A percentile compares a stretch with the other conserved stretches of the same genome.
phyloP scores from a whole-genome alignment of 2,888 invertebrate genomes.

The Lottia gigantea region DNA sequence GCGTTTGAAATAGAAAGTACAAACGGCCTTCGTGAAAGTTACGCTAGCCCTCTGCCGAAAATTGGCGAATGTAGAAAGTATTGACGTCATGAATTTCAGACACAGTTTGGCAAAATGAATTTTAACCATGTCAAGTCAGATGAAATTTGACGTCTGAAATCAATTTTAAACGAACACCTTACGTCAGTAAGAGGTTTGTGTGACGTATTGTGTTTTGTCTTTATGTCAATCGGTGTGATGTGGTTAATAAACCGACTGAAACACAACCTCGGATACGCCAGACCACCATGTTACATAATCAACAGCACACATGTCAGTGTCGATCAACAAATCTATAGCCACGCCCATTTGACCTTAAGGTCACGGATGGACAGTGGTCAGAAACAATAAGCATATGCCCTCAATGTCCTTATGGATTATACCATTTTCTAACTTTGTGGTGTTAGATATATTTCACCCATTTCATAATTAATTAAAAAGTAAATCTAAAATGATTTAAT shows the following conservation, averaged over 20 bases:
- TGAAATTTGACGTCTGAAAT: conserved; percentile 8
- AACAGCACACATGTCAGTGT: conserved; percentile 4
- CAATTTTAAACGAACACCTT: neutral
- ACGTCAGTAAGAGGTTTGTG: neutral
- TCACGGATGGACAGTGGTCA: neutral
- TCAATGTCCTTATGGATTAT: neutral
- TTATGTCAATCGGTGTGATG: neutral
- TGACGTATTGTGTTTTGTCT: conserved; percentile 6
- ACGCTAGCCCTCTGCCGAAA: too few species aligned
- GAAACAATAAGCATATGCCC: neutral
- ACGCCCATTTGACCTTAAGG: neutral
- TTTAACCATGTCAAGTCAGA: neutral
- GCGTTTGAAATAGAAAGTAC: too few species aligned
- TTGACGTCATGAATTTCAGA: neutral
- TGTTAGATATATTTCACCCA: too few species aligned
- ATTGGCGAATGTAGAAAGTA: neutral
- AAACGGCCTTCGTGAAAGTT: too few species aligned
- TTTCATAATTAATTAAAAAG: too few species aligned
- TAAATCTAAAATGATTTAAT: too few species aligned
- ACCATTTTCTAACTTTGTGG: neutral
- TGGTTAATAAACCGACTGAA: conserved; percentile 6
- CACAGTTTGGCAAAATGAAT: neutral
- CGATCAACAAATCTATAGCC: conserved; percentile 2
- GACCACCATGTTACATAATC: neutral
- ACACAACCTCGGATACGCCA: neutral